These are phyloP conservation scores for Vanessa cardui DNA, from an alignment of 2,888 invertebrate genomes.

Conservation along the genomic window DNA sequence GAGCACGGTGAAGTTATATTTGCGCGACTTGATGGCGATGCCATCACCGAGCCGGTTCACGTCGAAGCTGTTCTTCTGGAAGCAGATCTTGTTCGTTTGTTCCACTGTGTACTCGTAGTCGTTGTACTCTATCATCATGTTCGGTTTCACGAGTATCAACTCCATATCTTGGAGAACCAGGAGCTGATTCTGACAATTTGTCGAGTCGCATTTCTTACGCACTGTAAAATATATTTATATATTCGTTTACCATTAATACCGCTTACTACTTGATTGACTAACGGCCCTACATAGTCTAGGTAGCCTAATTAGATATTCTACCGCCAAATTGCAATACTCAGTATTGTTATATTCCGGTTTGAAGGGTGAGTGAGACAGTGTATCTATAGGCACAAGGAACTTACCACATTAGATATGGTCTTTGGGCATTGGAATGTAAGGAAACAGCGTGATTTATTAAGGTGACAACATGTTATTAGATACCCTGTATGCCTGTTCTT, in stretches of 20 bases:
- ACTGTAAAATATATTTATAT: slow-evolving; percentile 62
- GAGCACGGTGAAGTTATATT: slow-evolving; percentile 88
- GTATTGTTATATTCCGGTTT: too few species aligned
- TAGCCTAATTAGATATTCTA: too few species aligned
- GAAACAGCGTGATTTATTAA: too few species aligned
- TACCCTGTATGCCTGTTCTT: too few species aligned
- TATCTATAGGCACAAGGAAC: too few species aligned
- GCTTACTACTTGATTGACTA: too few species aligned
- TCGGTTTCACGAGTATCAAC: slow-evolving; percentile 83
- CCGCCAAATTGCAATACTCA: too few species aligned
- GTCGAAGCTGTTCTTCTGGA: slow-evolving; percentile 84
- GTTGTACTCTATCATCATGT: slow-evolving; percentile 86
- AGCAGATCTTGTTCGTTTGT: slow-evolving; percentile 84
- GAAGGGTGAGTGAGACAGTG: too few species aligned
- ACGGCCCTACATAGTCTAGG: too few species aligned
- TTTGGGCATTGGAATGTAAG: too few species aligned
- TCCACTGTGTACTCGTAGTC: slow-evolving; percentile 84
- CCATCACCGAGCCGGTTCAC: slow-evolving; percentile 87
- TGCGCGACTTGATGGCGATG: slow-evolving; percentile 86
- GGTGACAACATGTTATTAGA: too few species aligned
- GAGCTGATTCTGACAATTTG: slow-evolving; percentile 85
- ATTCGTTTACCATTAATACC: slow-evolving; percentile 33
- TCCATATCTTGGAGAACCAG: slow-evolving; percentile 84
- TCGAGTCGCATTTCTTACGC: slow-evolving; percentile 84
- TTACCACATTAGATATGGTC: too few species aligned